These are phyloP conservation scores for Girardia tigrina DNA, from an alignment of 2,888 invertebrate species.

Conservation along the genomic window DNA sequence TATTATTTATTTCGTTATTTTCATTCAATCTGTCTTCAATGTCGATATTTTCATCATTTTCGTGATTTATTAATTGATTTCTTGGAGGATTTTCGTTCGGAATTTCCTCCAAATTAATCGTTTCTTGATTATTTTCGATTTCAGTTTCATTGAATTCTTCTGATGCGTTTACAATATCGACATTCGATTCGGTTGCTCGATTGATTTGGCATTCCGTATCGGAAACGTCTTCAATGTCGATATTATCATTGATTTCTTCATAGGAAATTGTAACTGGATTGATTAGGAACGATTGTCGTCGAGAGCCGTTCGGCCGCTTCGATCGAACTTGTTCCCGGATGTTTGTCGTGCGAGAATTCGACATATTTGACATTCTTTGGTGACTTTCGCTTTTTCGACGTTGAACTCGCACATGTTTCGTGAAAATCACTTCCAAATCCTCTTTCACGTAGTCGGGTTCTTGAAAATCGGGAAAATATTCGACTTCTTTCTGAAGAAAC, in stretches of 20 bases:
- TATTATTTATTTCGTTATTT: too few relatives aligned
- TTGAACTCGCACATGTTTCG: background rate
- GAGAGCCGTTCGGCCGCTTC: too few relatives aligned
- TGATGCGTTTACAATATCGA: background rate
- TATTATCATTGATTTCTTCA: background rate
- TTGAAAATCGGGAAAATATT: background rate
- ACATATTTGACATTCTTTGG: background rate
- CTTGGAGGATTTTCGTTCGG: background rate
- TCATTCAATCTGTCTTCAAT: background rate
- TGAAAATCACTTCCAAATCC: background rate
- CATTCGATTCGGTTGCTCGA: background rate
- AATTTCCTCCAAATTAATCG: background rate
- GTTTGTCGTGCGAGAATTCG: background rate
- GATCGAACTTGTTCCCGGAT: background rate
- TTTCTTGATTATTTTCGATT: background rate
- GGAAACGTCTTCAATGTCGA: background rate
- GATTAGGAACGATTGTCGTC: too few relatives aligned
- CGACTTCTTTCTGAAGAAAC: background rate
- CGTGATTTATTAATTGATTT: background rate
- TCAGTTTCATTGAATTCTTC: background rate
- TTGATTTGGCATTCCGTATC: background rate
- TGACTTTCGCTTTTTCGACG: background rate
- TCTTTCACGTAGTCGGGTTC: background rate
- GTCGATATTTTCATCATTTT: background rate
- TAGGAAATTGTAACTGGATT: background rate